These are phyloP conservation scores for Cephus rjabovi DNA, from an alignment of 2,888 invertebrate genomes.

Conservation along the genomic window DNA sequence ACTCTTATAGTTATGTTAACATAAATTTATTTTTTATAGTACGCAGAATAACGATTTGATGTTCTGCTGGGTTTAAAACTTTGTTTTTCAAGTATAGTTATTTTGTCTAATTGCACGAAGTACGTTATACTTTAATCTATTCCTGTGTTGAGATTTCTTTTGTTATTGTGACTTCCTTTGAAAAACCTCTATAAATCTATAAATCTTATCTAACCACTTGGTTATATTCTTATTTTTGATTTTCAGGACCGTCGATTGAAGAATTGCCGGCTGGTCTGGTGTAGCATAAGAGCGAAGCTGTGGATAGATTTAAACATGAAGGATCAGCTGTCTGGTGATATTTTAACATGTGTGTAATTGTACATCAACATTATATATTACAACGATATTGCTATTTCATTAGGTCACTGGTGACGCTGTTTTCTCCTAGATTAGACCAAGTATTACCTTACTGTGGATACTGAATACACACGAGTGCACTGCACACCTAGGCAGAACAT, in stretches of 20 bases:
- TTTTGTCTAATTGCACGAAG: neutral
- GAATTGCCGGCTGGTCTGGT: constrained; percentile 35
- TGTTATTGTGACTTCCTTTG: neutral
- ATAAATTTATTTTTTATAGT: neutral
- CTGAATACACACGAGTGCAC: neutral
- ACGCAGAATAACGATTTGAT: neutral
- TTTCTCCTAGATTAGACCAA: constrained; percentile 33
- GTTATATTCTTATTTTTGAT: constrained; percentile 17
- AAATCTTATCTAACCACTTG: neutral
- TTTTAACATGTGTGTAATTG: constrained; percentile 26
- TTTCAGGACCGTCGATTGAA: constrained; percentile 56
- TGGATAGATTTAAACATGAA: constrained; percentile 39
- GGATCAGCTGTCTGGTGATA: constrained; percentile 15
- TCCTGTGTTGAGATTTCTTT: neutral
- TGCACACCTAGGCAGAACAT: neutral
- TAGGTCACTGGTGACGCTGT: constrained; percentile 11
- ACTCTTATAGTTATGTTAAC: neutral
- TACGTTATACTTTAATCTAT: neutral
- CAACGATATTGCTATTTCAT: constrained; percentile 8
- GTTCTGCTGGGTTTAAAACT: neutral
- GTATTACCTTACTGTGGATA: constrained; percentile 28
- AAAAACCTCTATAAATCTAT: neutral
- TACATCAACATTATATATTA: constrained; percentile 17
- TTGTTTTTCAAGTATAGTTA: neutral
- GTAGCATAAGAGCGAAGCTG: constrained; percentile 34